Evolutionary conservation across 1,140 invertebrate species (phyloP).

Genomic region (Triops longicaudatus): DNA sequence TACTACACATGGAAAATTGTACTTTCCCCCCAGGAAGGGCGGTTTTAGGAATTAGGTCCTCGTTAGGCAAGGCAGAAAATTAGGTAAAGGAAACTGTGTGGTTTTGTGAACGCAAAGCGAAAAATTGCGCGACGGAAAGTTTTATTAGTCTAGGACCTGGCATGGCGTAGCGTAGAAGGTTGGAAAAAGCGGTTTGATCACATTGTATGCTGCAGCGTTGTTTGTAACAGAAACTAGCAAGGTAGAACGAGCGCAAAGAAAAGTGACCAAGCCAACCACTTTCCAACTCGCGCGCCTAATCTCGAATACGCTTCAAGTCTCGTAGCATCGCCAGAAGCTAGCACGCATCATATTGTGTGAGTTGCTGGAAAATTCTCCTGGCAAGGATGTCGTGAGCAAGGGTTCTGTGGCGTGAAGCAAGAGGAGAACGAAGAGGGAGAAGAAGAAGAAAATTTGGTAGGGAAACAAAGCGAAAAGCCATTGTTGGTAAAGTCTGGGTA

Average conservation of each 20-base stretch:
- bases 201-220: no score
- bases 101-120: background rate
- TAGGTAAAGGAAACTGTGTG: background rate
- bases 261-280: background rate
- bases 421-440: background rate
- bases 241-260: no score
- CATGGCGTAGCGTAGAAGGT: no score
- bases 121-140: no score
- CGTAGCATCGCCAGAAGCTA: conserved; percentile 1
- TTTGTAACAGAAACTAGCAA: no score
- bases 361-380: background rate
- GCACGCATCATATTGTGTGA: background rate
- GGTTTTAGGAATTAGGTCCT: background rate
- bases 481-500: background rate
- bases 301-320: background rate
- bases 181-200: no score
- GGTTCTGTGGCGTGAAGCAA: background rate
- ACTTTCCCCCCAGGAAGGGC: background rate
- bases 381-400: background rate
- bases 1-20: background rate
- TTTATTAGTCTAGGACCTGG: no score
- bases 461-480: background rate
- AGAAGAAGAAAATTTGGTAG: background rate
- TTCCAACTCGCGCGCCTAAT: background rate
- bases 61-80: background rate